Conservation (phyloP, 2,888 invertebrate genomes). For the Dysmachus trigonus region DNA sequence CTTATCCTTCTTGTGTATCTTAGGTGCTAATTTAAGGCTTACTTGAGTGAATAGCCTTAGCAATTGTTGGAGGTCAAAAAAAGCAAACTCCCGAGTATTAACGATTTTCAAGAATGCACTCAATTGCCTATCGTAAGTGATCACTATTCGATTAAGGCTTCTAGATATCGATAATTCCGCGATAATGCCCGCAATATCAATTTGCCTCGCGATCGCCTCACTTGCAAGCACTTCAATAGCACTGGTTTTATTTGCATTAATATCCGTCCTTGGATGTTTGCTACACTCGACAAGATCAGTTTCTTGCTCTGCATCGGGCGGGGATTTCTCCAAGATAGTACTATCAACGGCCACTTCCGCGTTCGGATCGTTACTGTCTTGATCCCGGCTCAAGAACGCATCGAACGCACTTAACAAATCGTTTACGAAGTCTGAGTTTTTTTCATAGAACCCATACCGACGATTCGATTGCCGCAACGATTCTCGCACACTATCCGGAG, state of each 20-base stretch:
- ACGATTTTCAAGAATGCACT: slow-evolving; percentile 49
- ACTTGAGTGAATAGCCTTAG: background rate
- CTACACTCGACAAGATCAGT: background rate
- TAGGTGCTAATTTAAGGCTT: background rate
- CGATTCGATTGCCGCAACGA: slow-evolving; percentile 14
- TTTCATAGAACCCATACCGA: slow-evolving; percentile 59
- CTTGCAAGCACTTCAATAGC: background rate
- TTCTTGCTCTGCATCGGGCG: background rate
- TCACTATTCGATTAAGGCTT: slow-evolving; percentile 53
- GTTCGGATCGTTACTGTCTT: background rate
- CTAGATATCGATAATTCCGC: slow-evolving; percentile 51
- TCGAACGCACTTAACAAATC: slow-evolving; percentile 58
- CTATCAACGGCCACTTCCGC: slow-evolving; percentile 31
- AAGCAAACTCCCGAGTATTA: slow-evolving; percentile 14
- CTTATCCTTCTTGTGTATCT: background rate
- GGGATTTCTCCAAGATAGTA: background rate
- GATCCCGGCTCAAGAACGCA: slow-evolving; percentile 50
- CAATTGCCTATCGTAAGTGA: slow-evolving; percentile 53
- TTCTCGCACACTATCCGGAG: background rate
- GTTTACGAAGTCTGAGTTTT: slow-evolving; percentile 56
- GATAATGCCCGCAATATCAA: slow-evolving; percentile 51
- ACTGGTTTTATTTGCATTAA: background rate
- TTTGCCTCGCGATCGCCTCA: slow-evolving; percentile 39
- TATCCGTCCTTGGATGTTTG: slow-evolving; percentile 8
- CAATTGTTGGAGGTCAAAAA: background rate